These are phyloP conservation scores for Delphinapterus leucas DNA, from an alignment of 2,113 vertebrate species.

Conservation along the genomic window DNA sequence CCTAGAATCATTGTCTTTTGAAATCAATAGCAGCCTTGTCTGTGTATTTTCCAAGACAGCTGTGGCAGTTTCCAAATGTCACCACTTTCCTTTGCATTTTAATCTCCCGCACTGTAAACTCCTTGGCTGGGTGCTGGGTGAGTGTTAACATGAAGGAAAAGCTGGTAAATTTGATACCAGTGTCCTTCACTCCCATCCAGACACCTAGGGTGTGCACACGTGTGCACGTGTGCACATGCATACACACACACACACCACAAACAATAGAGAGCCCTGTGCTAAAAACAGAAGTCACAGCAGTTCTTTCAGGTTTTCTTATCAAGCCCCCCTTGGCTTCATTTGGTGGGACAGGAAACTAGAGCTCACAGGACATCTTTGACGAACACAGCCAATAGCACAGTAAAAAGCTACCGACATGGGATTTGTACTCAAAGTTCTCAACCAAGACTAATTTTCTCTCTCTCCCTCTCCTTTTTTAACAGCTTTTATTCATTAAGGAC, in stretches of 20 bases:
- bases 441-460: not conserved
- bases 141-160: constrained; percentile 40
- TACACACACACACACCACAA: not conserved
- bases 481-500: not conserved
- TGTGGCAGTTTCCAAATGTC: not conserved
- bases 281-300: not conserved
- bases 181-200: not conserved
- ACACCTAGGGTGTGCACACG: not conserved
- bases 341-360: not conserved
- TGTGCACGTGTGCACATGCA: not conserved
- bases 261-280: not conserved
- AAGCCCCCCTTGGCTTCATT: not conserved
- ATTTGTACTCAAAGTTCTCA: not conserved
- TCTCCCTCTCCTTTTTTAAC: not conserved
- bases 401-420: not conserved
- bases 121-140: not conserved
- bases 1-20: not conserved
- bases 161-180: not conserved
- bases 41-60: not conserved
- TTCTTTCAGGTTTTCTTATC: not conserved
- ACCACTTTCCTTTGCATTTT: not conserved
- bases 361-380: not conserved
- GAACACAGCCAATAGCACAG: not conserved
- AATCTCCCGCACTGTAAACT: not conserved
- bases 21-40: constrained; percentile 29